Evolutionary conservation across 2,797 vertebrate genomes (phyloP).

Genomic region (Coreius guichenoti): DNA sequence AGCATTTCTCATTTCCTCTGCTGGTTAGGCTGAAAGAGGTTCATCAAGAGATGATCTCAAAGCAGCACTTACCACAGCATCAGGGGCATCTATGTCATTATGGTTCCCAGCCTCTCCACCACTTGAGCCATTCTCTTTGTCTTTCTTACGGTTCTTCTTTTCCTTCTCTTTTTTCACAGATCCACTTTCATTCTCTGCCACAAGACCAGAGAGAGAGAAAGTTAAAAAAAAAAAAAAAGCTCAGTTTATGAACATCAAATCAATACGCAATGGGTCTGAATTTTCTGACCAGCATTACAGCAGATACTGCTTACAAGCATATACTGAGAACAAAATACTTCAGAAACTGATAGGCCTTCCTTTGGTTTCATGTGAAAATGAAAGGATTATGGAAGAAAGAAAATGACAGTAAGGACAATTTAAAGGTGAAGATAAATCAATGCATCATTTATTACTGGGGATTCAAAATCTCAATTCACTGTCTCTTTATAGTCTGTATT

Average conservation of each 20-base stretch:
- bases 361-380: background rate
- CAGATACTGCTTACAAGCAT: background rate
- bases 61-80: conserved; percentile 83
- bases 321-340: background rate
- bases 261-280: background rate
- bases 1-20: background rate
- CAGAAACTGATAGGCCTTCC: background rate
- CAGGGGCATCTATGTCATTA: conserved; percentile 89
- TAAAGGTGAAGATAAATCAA: background rate
- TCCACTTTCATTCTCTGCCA: conserved; percentile 88
- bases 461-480: background rate
- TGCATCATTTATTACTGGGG: background rate
- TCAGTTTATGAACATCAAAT: background rate
- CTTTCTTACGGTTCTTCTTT: conserved; percentile 97
- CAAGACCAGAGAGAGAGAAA: background rate
- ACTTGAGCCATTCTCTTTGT: conserved; percentile 96
- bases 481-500: conserved; percentile 59
- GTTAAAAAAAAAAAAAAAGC: background rate
- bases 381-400: background rate
- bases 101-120: conserved; percentile 81
- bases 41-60: background rate
- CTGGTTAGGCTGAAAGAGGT: background rate
- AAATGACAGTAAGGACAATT: background rate
- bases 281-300: background rate
- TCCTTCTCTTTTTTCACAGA: conserved; percentile 97